Base-by-base conservation (phyloP, 1,140 invertebrate species). In the Diploscapter pachys region DNA sequence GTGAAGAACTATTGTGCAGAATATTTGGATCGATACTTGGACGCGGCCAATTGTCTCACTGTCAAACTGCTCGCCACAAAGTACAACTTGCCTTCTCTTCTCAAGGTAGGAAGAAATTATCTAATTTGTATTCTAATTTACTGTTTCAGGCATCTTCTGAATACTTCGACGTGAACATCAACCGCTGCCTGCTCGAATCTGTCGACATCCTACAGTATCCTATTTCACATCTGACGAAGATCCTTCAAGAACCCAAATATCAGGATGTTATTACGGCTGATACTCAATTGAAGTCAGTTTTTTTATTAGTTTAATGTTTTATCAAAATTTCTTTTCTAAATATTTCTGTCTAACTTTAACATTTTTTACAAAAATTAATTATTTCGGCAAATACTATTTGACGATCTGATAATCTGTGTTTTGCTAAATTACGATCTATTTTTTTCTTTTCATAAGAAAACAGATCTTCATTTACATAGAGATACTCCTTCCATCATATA, bases 1-100 rank as follows among this genome's bases (percentile, higher is more conserved):
- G 81, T 91, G 67, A 90, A 90, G 81, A 87, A 88, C 74, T 89
- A 90, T 78, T 91, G 91, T 87, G 89, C 89, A 72, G 89, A 90
- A 76, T 90, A 89, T 78, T 84, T 91, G 71, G 88, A 90, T 68
- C 86, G 89, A 55, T 90, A 90, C 84, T 80, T 91, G 62, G 89
- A 89, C 83, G 82, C 89, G 31, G 87, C 88, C 51, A 91, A 91
- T 85, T 91, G 90, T 84, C 82, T 91, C 65, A 84, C 86, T 71
- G 87, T 89, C 4, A 89, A 87, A 79, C 87, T 89, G 67, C 80
- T 90, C 71, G 88, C 88, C 5, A 85, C 88, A 54, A 89, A 89
- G 80, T 90, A 88, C 81, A 87, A 87, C 72, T 81, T 90, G 63
- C 83, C 86, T 31, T 81, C 79, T 31, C 78, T 90, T 52, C 84